A percentile compares a stretch with the other conserved stretches of the same genome.
phyloP scores from a whole-genome alignment of 2,113 vertebrate species.

The Tapirus terrestris region DNA sequence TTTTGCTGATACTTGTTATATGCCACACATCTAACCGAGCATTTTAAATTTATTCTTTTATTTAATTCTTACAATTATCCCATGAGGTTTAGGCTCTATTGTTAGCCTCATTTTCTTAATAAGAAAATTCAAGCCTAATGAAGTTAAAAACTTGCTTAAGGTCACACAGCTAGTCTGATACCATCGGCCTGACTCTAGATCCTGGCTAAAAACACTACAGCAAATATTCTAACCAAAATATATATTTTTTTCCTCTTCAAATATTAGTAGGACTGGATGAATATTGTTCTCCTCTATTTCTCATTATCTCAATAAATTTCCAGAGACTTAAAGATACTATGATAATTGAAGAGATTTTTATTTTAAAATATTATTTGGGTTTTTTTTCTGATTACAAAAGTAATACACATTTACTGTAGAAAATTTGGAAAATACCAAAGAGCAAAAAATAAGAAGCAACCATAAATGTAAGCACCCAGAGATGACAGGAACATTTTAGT shows the following conservation, averaged over 20 bases:
- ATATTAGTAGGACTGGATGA: neutral
- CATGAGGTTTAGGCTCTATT: constrained; percentile 1
- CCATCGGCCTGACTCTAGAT: neutral
- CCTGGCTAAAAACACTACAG: neutral
- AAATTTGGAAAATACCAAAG: constrained; percentile 31
- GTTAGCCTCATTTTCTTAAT: constrained; percentile 10
- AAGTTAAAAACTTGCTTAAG: constrained; percentile 22
- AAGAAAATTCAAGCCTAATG: neutral
- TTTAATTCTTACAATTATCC: neutral
- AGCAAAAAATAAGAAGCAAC: constrained; percentile 4
- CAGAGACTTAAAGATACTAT: constrained; percentile 12
- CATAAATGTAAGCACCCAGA: neutral
- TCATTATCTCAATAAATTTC: constrained; percentile 4
- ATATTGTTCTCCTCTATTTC: neutral
- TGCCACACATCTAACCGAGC: neutral
- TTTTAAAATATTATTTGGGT: neutral
- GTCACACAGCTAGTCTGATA: neutral
- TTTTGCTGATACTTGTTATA: neutral
- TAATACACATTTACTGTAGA: constrained; percentile 3
- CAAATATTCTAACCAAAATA: neutral
- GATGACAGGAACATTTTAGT: neutral
- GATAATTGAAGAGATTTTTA: constrained; percentile 1
- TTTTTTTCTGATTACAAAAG: neutral
- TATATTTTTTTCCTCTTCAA: constrained; percentile 16
- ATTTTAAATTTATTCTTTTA: constrained; percentile 2